These are phyloP conservation scores for Nyctibius bracteatus DNA, from an alignment of 2,113 vertebrate genomes.

Conservation along the genomic window DNA sequence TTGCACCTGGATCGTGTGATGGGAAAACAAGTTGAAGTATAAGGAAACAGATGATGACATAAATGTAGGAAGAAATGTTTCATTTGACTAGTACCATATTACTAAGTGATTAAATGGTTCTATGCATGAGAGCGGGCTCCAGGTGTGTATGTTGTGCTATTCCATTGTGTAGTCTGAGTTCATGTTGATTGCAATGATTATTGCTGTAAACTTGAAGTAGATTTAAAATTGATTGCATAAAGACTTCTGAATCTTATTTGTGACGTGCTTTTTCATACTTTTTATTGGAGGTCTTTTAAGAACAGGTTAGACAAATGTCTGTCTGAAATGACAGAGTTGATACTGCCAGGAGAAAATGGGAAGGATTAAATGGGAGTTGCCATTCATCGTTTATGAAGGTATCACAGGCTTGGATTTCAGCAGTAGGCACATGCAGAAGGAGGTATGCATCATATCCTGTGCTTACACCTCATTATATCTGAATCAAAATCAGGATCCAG, in stretches of 20 bases:
- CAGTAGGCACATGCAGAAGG: background rate
- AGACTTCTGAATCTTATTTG: background rate
- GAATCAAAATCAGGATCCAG: background rate
- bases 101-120: background rate
- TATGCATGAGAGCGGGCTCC: background rate
- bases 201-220: background rate
- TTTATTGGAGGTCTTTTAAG: background rate
- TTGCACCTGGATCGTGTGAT: background rate
- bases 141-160: background rate
- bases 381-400: background rate
- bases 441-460: background rate
- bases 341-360: background rate
- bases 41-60: background rate
- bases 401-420: background rate
- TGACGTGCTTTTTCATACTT: background rate
- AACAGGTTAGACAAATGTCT: background rate
- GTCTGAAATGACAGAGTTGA: background rate
- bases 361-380: slow-evolving; percentile 30
- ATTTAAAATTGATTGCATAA: background rate
- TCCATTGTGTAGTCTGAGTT: background rate
- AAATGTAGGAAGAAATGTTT: background rate
- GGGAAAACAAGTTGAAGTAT: background rate
- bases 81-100: background rate
- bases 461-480: background rate
- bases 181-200: background rate